Evolutionary conservation across 1,140 invertebrate species (phyloP), one percentile per base, ranked within the genome.

Genomic region (Liolophura sinensis): DNA sequence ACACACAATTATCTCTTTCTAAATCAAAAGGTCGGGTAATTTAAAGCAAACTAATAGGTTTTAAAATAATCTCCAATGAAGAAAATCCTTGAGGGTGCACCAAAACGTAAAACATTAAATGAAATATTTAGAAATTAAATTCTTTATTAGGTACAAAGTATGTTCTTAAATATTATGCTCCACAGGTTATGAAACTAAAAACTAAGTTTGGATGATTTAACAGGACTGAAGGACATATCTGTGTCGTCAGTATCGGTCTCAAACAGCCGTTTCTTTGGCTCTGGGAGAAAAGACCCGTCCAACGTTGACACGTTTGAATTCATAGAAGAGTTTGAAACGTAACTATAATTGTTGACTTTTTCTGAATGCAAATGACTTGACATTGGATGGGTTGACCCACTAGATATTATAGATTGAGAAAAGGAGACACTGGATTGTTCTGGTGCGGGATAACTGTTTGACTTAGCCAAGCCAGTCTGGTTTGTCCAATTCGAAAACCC

Each of bases 181-280:
- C 3, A 9, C 31, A 5, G 31, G 3, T 40, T 40, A 40, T 3
- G 31, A 3, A 40, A 40, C 31, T 40, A 40, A 40, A 40, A 40
- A 40, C 31, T 40, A 40, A 40, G 31, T 40, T 40, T 40, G 31
- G 31, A 40, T 40, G 31, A 40, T 9, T 78, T 78, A 46, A 73
- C 75, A 5, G 77, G 77, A 63, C 75, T 78, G 24, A 76, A 57
- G 20, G 73, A 74, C 59, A 77, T 60, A 55, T 78, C 73, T 11
- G 74, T 31, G 51, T 77, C 75, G 62, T 77, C 75, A 46, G 61
- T 67, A 40, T 40, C 31, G 22, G 66, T 73, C 14, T 78, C 75
- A 72, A 78, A 78, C 57, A 78, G 71, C 63, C 75, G 69, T 64
- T 77, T 76, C 67, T 78, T 78, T 47, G 77, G 77, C 55, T 78